These are phyloP conservation scores for Clarias gariepinus DNA, from an alignment of 2,113 vertebrate genomes.

Conservation along the genomic window DNA sequence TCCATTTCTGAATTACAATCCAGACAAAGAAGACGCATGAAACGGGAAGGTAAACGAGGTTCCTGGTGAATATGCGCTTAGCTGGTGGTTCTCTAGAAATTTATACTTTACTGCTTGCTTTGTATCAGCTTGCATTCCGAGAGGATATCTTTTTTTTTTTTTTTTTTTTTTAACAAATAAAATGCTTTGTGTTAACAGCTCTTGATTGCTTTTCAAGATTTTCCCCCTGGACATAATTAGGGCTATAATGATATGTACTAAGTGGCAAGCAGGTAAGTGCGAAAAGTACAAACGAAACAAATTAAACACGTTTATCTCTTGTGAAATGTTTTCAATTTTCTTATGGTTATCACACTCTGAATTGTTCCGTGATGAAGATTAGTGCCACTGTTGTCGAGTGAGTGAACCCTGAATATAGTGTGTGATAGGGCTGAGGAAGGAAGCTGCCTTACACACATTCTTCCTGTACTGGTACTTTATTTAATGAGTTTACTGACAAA, in stretches of 20 bases:
- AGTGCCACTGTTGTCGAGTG: not conserved
- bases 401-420: not conserved
- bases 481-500: not conserved
- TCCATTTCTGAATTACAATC: not conserved
- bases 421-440: not conserved
- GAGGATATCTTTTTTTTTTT: too few species aligned
- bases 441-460: not conserved
- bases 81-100: not conserved
- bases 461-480: not conserved
- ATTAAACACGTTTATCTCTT: not conserved
- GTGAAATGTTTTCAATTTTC: not conserved
- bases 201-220: not conserved
- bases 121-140: too few species aligned
- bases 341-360: not conserved
- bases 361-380: not conserved
- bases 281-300: not conserved
- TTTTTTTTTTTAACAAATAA: too few species aligned
- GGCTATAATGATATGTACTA: not conserved
- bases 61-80: not conserved
- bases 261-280: not conserved
- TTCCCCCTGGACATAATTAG: not conserved
- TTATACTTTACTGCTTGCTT: not conserved
- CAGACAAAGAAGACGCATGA: not conserved
- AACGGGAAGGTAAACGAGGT: not conserved
- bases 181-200: not conserved